Base-by-base conservation (phyloP, 1,140 invertebrate genomes). In the Megalopta genalis region DNA sequence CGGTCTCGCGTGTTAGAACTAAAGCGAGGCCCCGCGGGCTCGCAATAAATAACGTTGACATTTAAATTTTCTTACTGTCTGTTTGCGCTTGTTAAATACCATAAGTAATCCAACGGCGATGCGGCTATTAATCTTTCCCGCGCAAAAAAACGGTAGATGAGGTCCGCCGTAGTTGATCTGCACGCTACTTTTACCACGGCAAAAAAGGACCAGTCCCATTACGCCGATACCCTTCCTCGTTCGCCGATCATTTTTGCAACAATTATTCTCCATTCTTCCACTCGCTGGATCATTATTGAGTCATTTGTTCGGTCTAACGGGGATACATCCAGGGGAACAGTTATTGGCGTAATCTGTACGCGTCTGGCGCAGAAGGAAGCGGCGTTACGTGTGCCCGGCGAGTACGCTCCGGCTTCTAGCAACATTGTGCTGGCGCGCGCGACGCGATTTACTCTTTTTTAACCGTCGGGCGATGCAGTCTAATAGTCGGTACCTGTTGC, bases 71-170 rank as follows among this genome's bases (percentile, higher is more conserved):
- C 18, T 8, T 52, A 49, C 23, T 49, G 65, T 32, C 16, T 42
- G 54, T 27, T 49, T 62, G 42, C 23, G 54, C 68, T 77, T 69
- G 54, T 69, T 69, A 69, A 69, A 77, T 60, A 68, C 57, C 42
- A 59, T 65, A 76, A 57, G 21, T 57, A 57, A n/a, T 57, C 54
- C 18, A 57, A 57, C 54, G n/a, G 5, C 54, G 54, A n/a, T 25
- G 25, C 27, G 54, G 54, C 54, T 59, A 69, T 77, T 69, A 77
- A 69, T 77, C 65, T 49, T 49, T 6, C 7, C 16, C 6, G 42
- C 57, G 68, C 25, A 66, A 77, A 23, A 65, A 60, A 18, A 18
- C 49, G 54, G 59, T 60, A 27, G 65, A 69, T 46, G 74, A 69
- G 68, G 25, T 23, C 10, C 12, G 39, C 59, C 65, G 39, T 60